phyloP scores from a whole-genome alignment of 2,113 vertebrate genomes.

The Stigmatopora argus region DNA sequence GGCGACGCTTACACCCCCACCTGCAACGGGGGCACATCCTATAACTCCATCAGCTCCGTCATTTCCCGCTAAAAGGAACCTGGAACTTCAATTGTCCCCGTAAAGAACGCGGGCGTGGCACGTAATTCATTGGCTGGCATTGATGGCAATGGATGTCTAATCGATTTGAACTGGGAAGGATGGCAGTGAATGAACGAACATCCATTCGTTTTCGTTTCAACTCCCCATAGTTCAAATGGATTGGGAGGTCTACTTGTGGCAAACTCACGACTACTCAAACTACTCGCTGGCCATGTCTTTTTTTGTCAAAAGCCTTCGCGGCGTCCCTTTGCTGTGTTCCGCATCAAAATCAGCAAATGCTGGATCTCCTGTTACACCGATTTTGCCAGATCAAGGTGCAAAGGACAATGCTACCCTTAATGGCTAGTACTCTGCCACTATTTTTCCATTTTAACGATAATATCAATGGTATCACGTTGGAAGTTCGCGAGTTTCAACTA shows the following conservation, averaged over 20 bases:
- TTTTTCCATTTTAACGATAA: background rate
- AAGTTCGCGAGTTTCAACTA: background rate
- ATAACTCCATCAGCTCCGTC: conserved; percentile 97
- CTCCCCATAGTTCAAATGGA: no score
- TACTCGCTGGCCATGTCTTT: background rate
- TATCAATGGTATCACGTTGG: background rate
- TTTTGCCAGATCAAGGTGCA: background rate
- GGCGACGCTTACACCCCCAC: conserved; percentile 78
- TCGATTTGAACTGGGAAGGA: no score
- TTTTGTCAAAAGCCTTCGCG: background rate
- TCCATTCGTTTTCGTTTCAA: no score
- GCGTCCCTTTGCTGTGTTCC: background rate
- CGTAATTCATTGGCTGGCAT: background rate
- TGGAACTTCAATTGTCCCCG: background rate
- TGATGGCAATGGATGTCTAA: background rate
- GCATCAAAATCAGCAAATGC: background rate
- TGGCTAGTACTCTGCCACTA: background rate
- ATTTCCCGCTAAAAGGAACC: conserved; percentile 80
- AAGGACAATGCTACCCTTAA: background rate
- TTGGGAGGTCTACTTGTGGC: no score
- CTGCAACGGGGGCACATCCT: conserved; percentile 91
- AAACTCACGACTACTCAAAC: background rate
- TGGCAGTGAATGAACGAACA: no score
- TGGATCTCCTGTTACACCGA: background rate
- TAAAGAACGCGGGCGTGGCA: background rate